Base-by-base conservation (phyloP, 2,113 vertebrate species). In the Salvelinus fontinalis region DNA sequence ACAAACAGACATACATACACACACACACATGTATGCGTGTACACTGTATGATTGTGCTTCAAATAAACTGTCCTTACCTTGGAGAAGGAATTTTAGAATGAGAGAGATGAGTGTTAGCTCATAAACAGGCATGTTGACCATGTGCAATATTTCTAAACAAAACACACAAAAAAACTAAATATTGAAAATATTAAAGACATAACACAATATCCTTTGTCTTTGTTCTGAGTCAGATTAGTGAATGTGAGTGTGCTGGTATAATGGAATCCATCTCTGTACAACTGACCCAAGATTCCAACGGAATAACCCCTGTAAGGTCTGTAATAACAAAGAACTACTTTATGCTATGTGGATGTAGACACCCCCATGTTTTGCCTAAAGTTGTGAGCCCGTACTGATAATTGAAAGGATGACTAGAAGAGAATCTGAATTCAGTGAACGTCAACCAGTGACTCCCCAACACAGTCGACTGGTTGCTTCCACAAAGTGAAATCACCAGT, bases 61-160 rank as follows among this genome's bases (percentile, higher is more conserved):
- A 89, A 92, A 90, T 92, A 87, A 93, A 90, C 88, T 93, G 90
- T 93, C 89, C 89, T 93, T 92, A 91, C 84, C 85, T 92, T 91
- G 91, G 89, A 92, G 91, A 92, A 92, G 92, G 90, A 92, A 89
- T 88, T 89, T 91, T 89, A 86, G 91, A 87, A 90, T 89, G 91
- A 91, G 90, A 87, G 77, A 87, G 79, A 80, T 91, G 93, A 93
- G 91, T 91, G 85, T 88, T 83, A 90, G 89, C 91, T 93, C 91
- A 90, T 90, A 89, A 92, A 89, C 90, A 91, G 92, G 93, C 93
- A 94, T 94, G 93, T 92, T 93, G 93, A 94, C 90, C 93, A 94
- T 94, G 93, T 94, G 93, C 93, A 94, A 94, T 94, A 94, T 94
- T 94, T 94, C 92, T 93, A 94, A 93, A 93, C 87, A 81, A 87